phyloP scores from a whole-genome alignment of 2,888 invertebrate genomes.

The Griposia aprilina region DNA sequence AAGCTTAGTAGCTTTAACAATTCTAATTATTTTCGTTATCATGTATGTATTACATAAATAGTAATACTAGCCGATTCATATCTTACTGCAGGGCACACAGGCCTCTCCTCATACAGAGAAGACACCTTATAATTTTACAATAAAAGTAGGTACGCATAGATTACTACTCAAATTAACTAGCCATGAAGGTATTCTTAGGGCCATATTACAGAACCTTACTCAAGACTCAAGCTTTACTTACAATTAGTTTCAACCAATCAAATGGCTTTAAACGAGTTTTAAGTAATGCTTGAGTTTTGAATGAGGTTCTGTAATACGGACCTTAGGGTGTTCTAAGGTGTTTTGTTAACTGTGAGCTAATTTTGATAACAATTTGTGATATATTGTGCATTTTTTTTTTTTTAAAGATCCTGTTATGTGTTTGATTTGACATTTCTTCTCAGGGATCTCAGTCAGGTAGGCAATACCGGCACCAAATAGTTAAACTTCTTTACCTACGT shows the following conservation, averaged over 20 bases:
- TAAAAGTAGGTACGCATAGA: not conserved
- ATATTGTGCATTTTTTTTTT: no score
- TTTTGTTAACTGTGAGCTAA: not conserved
- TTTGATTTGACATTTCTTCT: not conserved
- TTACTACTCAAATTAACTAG: not conserved
- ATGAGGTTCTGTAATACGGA: no score
- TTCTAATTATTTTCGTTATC: not conserved
- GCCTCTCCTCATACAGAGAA: not conserved
- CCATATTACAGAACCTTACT: no score
- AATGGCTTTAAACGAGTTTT: no score
- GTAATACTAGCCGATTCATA: no score
- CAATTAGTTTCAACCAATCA: no score
- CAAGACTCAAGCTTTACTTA: no score
- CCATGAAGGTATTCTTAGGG: no score
- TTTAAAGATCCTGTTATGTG: not conserved
- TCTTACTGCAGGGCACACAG: not conserved
- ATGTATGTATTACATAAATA: no score
- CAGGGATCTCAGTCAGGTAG: not conserved
- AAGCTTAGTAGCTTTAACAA: no score
- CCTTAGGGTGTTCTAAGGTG: no score
- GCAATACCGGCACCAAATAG: not conserved
- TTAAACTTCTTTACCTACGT: not conserved
- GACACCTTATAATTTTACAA: not conserved
- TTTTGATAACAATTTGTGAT: not conserved
- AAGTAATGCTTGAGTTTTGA: no score